Evolutionary conservation across 2,888 invertebrate species (phyloP).

Genomic region (Eupithecia tripunctaria): DNA sequence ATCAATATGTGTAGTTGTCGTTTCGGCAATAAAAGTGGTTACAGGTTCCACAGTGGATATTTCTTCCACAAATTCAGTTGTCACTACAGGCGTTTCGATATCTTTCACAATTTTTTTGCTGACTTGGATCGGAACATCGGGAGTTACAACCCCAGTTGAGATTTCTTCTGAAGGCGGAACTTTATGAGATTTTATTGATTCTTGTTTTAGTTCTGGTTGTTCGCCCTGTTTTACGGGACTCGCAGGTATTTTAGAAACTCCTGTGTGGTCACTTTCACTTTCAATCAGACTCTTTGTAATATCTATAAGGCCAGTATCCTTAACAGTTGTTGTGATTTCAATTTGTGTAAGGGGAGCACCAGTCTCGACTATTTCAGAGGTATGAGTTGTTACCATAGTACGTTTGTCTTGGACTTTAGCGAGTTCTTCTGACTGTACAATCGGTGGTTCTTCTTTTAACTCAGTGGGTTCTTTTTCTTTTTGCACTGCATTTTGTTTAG

Average conservation of each 20-base stretch:
- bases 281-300: conserved; percentile 54
- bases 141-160: conserved; percentile 11
- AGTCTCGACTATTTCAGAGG: conserved; percentile 13
- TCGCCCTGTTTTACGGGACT: conserved; percentile 27
- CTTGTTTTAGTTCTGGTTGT: conserved; percentile 11
- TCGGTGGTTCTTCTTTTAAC: conserved; percentile 1
- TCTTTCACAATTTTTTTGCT: conserved; percentile 3
- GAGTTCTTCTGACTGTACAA: conserved; percentile 10
- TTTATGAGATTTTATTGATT: not conserved
- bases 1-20: conserved; percentile 17
- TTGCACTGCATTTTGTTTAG: conserved; percentile 11
- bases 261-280: conserved; percentile 57
- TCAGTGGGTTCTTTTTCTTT: conserved; percentile 13
- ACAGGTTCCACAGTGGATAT: conserved; percentile 1
- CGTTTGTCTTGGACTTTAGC: conserved; percentile 6
- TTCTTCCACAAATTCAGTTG: conserved; percentile 10
- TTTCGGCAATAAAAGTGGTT: conserved; percentile 9
- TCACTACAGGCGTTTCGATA: conserved; percentile 3
- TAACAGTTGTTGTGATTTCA: conserved; percentile 23
- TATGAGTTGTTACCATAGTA: conserved; percentile 9
- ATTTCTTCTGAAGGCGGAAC: conserved; percentile 3
- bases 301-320: conserved; percentile 48
- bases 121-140: not conserved
- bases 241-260: conserved; percentile 41
- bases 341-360: conserved; percentile 8